Percentiles rank a stretch among this genome's conserved stretches.
Evolutionary conservation across 92 coral and sea anemone genomes (phyloP).

Genomic region (Palythoa grandiflora): DNA sequence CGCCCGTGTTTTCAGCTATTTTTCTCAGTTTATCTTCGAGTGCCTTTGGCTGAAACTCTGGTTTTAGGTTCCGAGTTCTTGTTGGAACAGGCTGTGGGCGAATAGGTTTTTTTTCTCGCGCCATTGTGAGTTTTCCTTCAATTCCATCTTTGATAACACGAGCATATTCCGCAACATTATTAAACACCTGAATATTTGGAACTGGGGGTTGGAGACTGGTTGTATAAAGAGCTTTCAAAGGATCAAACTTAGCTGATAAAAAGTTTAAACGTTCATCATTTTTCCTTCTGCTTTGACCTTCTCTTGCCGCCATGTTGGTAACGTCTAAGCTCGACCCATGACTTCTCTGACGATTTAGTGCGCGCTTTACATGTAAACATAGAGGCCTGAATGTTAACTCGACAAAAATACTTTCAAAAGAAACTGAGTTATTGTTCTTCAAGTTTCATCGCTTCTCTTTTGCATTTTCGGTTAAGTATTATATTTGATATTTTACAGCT

Average conservation of each 20-base stretch:
- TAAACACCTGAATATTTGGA: constrained; percentile 85
- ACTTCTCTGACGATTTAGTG: not conserved
- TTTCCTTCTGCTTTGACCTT: constrained; percentile 4
- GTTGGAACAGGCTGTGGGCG: constrained; percentile 26
- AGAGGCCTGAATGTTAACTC: too few species aligned
- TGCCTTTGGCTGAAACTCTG: constrained; percentile 70
- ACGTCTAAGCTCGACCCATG: constrained; percentile 10
- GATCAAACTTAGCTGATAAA: constrained; percentile 81
- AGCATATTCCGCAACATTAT: constrained; percentile 91
- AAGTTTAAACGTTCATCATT: constrained; percentile 74
- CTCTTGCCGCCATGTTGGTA: constrained; percentile 78
- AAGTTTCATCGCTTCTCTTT: too few species aligned
- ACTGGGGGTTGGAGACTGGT: constrained; percentile 82
- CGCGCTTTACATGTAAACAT: not conserved
- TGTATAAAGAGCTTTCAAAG: constrained; percentile 84
- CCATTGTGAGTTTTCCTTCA: constrained; percentile 53
- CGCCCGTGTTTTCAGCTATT: constrained; percentile 51
- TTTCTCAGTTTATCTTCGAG: constrained; percentile 55
- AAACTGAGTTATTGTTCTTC: too few species aligned
- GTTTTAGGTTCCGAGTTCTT: constrained; percentile 81
- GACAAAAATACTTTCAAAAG: too few species aligned
- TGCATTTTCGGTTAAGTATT: too few species aligned
- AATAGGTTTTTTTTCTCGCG: not conserved
- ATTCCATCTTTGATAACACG: constrained; percentile 76
- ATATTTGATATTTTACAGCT: too few species aligned